Evolutionary conservation across 2,797 vertebrate genomes (phyloP).

Genomic region (Acipenser oxyrinchus): DNA sequence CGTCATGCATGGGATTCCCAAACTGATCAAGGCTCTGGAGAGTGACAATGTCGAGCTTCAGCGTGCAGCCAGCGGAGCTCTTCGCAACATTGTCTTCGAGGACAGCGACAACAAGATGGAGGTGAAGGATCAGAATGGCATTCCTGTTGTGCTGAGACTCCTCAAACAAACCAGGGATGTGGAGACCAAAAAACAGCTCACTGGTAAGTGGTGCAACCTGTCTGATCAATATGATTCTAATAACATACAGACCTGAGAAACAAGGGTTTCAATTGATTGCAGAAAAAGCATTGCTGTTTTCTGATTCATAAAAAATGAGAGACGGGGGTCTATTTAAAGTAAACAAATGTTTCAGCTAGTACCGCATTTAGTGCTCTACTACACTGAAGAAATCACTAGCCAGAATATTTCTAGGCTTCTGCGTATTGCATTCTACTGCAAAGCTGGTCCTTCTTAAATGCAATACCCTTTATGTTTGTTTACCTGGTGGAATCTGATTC

Average conservation of each 20-base stretch:
- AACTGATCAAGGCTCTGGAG: constrained; percentile 65
- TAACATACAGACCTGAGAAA: not conserved
- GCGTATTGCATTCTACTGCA: no score
- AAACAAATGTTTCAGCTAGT: no score
- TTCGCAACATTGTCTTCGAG: constrained; percentile 80
- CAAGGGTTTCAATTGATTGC: no score
- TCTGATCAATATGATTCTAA: not conserved
- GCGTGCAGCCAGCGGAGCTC: constrained; percentile 55
- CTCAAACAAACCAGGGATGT: constrained; percentile 62
- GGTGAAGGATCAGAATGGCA: constrained; percentile 66
- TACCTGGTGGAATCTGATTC: no score
- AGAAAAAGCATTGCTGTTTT: no score
- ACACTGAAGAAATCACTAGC: no score
- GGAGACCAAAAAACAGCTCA: constrained; percentile 80
- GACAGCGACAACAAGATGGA: constrained; percentile 81
- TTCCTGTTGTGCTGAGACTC: constrained; percentile 49
- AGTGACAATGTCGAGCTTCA: constrained; percentile 67
- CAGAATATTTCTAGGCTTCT: no score
- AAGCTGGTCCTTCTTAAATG: no score
- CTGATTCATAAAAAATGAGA: no score
- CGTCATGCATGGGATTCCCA: constrained; percentile 63
- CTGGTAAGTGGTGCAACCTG: constrained; percentile 54
- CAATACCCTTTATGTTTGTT: no score
- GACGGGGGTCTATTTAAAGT: no score
- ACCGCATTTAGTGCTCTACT: no score